Evolutionary conservation across 2,888 invertebrate genomes (phyloP), one percentile per base, ranked within the genome.

Genomic region (Lampropteryx suffumata): DNA sequence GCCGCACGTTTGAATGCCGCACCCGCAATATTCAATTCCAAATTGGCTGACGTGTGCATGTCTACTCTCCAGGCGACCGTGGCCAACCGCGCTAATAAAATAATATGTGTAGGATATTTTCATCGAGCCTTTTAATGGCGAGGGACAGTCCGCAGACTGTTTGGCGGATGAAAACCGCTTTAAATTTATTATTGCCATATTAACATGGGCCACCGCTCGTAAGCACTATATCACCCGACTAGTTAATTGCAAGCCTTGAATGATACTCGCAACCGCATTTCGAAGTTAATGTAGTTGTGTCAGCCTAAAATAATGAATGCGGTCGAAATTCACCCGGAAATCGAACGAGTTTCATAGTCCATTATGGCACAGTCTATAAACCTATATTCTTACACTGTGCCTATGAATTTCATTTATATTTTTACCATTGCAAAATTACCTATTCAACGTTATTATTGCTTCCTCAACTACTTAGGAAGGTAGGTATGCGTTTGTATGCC

Each of bases 161-260:
- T 11, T 17, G 34, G 46, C 64, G 67, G 73, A 76, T 78, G 81
- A 70, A 75, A 79, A 81, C 81, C 80, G 71, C 78, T 73, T 64
- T 63, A 80, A 87, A 87, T 86, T 85, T 85, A 87, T 85, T 84
- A 84, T 88, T 83, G 82, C 77, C 78, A 80, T 85, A 86, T 86
- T 83, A 87, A 81, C 84, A 76, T 73, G 73, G 73, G 57, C 71
- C 62, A 67, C 65, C 65, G 68, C 57, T 70, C 67, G 68, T 71
- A 70, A 75, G 79, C 81, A 83, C 76, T 85, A 79, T 79, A 82
- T 83, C 84, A 84, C 78, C 68, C 77, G 75, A 78, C 80, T 82
- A 79, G 82, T 86, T 86, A 84, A 86, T 84, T 86, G 85, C 81
- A 79, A 81, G 76, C 75, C 79, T 81, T 78, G 79, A 73, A 82